Evolutionary conservation across 2,888 invertebrate genomes (phyloP).

Genomic region (Stenurella melanura): DNA sequence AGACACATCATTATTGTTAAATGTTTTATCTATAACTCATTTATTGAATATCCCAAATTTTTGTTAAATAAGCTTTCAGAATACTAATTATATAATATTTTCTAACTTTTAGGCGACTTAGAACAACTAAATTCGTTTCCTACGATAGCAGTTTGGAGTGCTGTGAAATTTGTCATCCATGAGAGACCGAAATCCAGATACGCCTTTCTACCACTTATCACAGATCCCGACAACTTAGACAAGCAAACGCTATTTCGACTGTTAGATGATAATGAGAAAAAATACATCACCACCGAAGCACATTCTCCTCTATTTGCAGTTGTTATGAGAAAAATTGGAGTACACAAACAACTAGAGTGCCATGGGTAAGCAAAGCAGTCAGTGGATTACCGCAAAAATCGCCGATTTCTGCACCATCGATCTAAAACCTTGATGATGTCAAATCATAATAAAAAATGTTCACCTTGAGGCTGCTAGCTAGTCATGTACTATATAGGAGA

Average conservation of each 20-base stretch:
- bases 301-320: constrained; percentile 93
- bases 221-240: constrained; percentile 87
- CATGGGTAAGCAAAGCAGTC: constrained; percentile 81
- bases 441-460: too few relatives aligned
- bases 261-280: constrained; percentile 76
- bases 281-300: constrained; percentile 76
- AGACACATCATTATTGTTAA: too few relatives aligned
- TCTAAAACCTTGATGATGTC: too few relatives aligned
- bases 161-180: constrained; percentile 88
- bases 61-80: too few relatives aligned
- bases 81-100: neutral
- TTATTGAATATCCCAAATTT: too few relatives aligned
- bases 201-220: constrained; percentile 90
- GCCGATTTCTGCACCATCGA: too few relatives aligned
- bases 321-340: constrained; percentile 88
- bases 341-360: constrained; percentile 88
- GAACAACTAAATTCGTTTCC: constrained; percentile 88
- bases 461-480: too few relatives aligned
- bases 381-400: too few relatives aligned
- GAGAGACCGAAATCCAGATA: constrained; percentile 76
- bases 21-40: too few relatives aligned
- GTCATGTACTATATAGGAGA: too few relatives aligned
- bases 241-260: constrained; percentile 81
- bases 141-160: constrained; percentile 95
- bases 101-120: constrained; percentile 73